Evolutionary conservation across 2,888 invertebrate genomes (phyloP).

Genomic region (Phragmatobia fuliginosa): DNA sequence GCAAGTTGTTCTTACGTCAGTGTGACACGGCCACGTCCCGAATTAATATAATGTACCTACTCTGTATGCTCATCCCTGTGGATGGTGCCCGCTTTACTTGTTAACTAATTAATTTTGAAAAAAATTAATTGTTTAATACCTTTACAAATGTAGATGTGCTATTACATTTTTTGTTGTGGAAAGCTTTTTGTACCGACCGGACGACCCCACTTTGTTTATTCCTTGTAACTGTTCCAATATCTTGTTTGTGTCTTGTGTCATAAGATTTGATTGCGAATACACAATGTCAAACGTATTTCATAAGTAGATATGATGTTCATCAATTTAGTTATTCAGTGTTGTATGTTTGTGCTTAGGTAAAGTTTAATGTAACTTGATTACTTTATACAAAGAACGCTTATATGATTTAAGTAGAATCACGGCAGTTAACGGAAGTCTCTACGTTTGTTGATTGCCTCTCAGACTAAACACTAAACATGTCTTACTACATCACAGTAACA

Average conservation of each 20-base stretch:
- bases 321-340: background rate
- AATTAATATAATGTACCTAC: too few relatives aligned
- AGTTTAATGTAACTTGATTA: background rate
- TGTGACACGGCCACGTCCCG: too few relatives aligned
- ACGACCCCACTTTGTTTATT: background rate
- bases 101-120: too few relatives aligned
- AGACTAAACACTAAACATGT: too few relatives aligned
- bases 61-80: too few relatives aligned
- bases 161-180: background rate
- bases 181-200: background rate
- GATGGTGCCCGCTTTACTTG: too few relatives aligned
- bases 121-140: too few relatives aligned
- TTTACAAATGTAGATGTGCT: too few relatives aligned
- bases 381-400: too few relatives aligned
- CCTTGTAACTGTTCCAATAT: background rate
- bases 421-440: background rate
- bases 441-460: too few relatives aligned
- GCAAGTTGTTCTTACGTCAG: too few relatives aligned
- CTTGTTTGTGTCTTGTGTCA: background rate
- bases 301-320: background rate
- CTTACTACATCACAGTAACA: background rate
- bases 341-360: background rate
- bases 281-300: background rate
- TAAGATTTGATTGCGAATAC: background rate
- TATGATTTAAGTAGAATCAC: too few relatives aligned